Evolutionary conservation across 2,888 invertebrate species (phyloP).

Genomic region (Aphidoletes aphidimyza): DNA sequence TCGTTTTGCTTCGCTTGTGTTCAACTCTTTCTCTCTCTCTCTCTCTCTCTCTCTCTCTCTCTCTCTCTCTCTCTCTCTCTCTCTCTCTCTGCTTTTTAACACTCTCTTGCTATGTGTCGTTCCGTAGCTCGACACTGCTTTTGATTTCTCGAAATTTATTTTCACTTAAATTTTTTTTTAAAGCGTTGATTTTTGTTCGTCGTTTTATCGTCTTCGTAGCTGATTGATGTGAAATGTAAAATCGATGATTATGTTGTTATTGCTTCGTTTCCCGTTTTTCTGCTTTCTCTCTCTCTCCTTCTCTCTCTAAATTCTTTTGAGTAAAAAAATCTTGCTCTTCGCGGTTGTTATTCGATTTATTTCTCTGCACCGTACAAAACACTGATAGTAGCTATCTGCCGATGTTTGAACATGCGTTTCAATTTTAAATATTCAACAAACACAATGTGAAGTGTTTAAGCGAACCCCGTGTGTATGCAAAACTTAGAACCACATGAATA

Average conservation of each 20-base stretch:
- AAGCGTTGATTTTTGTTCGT: slow-evolving; percentile 23
- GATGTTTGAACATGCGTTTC: not conserved
- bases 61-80: not conserved
- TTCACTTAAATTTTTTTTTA: not conserved
- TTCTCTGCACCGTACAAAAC: not conserved
- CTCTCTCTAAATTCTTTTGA: too few relatives aligned
- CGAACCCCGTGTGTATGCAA: not conserved
- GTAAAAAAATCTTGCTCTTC: too few relatives aligned
- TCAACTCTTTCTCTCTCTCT: not conserved
- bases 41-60: not conserved
- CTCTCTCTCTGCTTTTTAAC: not conserved
- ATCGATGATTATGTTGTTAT: slow-evolving; percentile 43
- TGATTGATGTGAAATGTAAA: slow-evolving; percentile 35
- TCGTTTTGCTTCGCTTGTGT: too few relatives aligned
- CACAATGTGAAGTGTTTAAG: not conserved
- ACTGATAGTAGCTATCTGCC: not conserved
- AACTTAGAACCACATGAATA: not conserved
- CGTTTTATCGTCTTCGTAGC: slow-evolving; percentile 37
- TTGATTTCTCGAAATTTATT: not conserved
- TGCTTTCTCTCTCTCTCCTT: not conserved
- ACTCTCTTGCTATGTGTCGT: not conserved
- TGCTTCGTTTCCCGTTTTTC: not conserved
- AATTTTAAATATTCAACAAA: slow-evolving; percentile 28
- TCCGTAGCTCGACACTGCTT: not conserved
- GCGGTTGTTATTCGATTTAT: too few relatives aligned